Evolutionary conservation across 2,797 vertebrate species (phyloP), one percentile per base, ranked within the genome.

Genomic region (Heliangelus exortis): DNA sequence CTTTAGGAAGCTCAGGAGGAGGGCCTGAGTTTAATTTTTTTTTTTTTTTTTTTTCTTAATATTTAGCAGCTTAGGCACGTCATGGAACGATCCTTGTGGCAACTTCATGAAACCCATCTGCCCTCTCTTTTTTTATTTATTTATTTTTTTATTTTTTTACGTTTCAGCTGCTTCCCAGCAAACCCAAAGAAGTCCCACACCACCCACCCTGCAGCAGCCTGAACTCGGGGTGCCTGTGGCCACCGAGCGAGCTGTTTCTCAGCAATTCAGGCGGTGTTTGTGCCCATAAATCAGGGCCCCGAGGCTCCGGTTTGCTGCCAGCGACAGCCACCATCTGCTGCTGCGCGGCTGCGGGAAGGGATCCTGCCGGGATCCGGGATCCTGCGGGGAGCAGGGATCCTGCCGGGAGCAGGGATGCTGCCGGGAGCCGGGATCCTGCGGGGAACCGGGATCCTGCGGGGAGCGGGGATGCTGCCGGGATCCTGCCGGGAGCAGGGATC

Each of bases 301-400:
- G 72, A 90, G 93, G 90, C 86, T 13, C 84, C 93, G 92, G 90
- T 91, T 92, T 93, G 84, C 90, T 93, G 84, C 89, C 26, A 78
- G 80, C 88, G 93, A 91, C 95, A 93, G 79, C 77, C 92, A 93
- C 86, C 92, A 95, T 95, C 95, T 95, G 95, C 90, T 95, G 95
- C 90, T 91, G 48, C 86, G 62, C 36, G 84, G 84, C 77, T 82
- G 78, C 3, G 2, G 87, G 69, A 62, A 90, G 80, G 47, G 76
- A 81, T 76, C 50, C 69, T 96, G 86, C 66, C 83, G 1, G 75
- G 80, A 77, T 39, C n/a, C n/a, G n/a, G n/a, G n/a, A n/a, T n/a
- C n/a, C n/a, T n/a, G n/a, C n/a, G n/a, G n/a, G 33, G 33, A 33
- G 33, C 33, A 33, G 39, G 39, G 10, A 12, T 39, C 39, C 11